A percentile compares a stretch with the other conserved stretches of the same genome.
Conservation (phyloP, 2,888 invertebrate species). For the Idaea biselata region DNA sequence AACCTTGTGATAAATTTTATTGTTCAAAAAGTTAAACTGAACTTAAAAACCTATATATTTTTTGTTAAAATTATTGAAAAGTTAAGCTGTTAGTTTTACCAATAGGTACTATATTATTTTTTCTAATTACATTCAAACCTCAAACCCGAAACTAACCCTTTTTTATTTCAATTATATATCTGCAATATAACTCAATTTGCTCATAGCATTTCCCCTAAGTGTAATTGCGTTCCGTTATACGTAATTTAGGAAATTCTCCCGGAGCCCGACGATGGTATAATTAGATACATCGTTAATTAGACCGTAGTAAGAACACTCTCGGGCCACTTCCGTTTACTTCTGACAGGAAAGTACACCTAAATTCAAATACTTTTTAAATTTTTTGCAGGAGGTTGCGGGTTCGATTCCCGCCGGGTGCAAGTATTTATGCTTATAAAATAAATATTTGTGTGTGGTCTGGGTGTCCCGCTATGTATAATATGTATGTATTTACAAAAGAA, state of each 20-base stretch:
- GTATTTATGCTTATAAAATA: too few species aligned
- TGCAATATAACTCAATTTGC: constrained; percentile 52
- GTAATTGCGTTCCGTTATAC: constrained; percentile 70
- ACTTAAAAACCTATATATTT: too few species aligned
- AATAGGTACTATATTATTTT: too few species aligned
- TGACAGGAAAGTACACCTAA: constrained; percentile 35
- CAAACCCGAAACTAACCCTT: constrained; percentile 12
- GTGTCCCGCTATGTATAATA: too few species aligned
- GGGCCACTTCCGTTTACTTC: constrained; percentile 59
- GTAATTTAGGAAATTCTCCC: constrained; percentile 70
- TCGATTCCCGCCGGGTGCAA: too few species aligned
- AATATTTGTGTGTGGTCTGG: too few species aligned
- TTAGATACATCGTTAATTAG: constrained; percentile 77
- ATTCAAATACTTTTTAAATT: constrained; percentile 41
- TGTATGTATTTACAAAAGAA: too few species aligned
- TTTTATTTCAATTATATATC: constrained; percentile 39
- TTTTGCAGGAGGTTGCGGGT: too few species aligned
- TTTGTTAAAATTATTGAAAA: too few species aligned
- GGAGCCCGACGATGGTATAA: constrained; percentile 65
- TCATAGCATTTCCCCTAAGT: constrained; percentile 59
- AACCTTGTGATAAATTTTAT: too few species aligned
- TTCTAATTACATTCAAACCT: constrained; percentile 1
- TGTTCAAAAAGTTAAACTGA: too few species aligned
- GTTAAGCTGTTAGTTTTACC: too few species aligned
- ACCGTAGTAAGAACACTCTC: constrained; percentile 67